Evolutionary conservation across 2,888 invertebrate genomes (phyloP), one percentile per base, ranked within the genome.

Genomic region (Phasia obesa): DNA sequence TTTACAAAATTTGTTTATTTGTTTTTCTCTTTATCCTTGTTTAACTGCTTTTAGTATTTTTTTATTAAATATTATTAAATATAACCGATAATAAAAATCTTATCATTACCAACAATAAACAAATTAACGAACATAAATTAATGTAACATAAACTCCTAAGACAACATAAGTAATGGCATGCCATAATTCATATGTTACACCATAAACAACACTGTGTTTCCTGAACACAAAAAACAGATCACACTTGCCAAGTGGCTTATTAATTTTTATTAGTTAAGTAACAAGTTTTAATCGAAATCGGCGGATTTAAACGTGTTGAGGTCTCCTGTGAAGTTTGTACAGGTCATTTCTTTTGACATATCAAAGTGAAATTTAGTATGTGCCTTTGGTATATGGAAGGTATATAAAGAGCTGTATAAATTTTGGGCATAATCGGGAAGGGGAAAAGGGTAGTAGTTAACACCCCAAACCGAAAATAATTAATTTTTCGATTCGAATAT

Each of bases 121-220:
- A 35, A 51, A 57, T 11, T 5, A 35, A 38, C 44, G 31, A n/a
- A 6, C 4, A 47, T 42, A 25, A 19, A 21, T 11, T 19, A 31
- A 47, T 60, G 9, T 51, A 60, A 70, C 35, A 57, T 59, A 49
- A 65, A 71, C 9, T 42, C 57, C 35, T 62, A 73, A 76, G 15
- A 11, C 31, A 81, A 71, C 59, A 38, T 65, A 74, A 57, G 1
- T 44, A 62, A 71, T 59, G 53, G n/a, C 83, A 83, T 83, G 78
- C 83, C 78, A 70, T 74, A 53, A 77, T 35, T 51, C 13, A 23
- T 35, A 21, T 53, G 23, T 55, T 67, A 55, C 62, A 59, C 62
- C 55, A 62, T 49, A 23, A 21, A 21, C 27, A 60, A n/a, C 25
- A 19, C 31, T 49, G 49, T 19, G 23, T 9, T 27, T 38, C n/a